Evolutionary conservation across 2,888 invertebrate species (phyloP).

Genomic region (Lutraria lutraria): DNA sequence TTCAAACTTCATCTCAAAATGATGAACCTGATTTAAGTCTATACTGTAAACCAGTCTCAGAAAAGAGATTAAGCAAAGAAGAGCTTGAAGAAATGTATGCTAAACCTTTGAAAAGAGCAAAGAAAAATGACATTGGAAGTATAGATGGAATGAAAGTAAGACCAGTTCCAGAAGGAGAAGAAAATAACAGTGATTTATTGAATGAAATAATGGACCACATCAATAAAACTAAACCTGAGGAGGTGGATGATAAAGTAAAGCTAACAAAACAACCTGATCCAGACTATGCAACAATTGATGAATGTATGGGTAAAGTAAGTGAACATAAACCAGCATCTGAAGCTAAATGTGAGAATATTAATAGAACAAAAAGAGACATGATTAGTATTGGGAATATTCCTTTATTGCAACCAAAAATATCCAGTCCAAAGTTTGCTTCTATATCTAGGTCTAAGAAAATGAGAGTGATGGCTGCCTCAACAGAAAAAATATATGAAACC

Average conservation of each 20-base stretch:
- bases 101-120: slow-evolving; percentile 62
- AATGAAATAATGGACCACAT: slow-evolving; percentile 66
- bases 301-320: slow-evolving; percentile 34
- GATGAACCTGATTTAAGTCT: slow-evolving; percentile 64
- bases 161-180: not conserved
- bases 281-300: slow-evolving; percentile 65
- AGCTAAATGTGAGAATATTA: not conserved
- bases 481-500: slow-evolving; percentile 70
- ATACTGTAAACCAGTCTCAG: slow-evolving; percentile 61
- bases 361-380: slow-evolving; percentile 1
- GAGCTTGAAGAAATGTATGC: slow-evolving; percentile 67
- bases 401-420: not conserved
- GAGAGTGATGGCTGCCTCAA: slow-evolving; percentile 65
- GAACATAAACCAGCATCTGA: not conserved
- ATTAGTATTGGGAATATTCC: slow-evolving; percentile 14
- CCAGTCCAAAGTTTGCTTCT: slow-evolving; percentile 41
- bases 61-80: slow-evolving; percentile 60
- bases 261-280: slow-evolving; percentile 41
- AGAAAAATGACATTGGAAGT: slow-evolving; percentile 47
- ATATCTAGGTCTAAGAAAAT: slow-evolving; percentile 54
- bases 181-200: slow-evolving; percentile 47
- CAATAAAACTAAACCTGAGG: slow-evolving; percentile 26
- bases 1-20: slow-evolving; percentile 53
- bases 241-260: not conserved
- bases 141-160: slow-evolving; percentile 7